These are phyloP conservation scores for Apodemia duryi DNA, from an alignment of 2,888 invertebrate species.

Conservation along the genomic window DNA sequence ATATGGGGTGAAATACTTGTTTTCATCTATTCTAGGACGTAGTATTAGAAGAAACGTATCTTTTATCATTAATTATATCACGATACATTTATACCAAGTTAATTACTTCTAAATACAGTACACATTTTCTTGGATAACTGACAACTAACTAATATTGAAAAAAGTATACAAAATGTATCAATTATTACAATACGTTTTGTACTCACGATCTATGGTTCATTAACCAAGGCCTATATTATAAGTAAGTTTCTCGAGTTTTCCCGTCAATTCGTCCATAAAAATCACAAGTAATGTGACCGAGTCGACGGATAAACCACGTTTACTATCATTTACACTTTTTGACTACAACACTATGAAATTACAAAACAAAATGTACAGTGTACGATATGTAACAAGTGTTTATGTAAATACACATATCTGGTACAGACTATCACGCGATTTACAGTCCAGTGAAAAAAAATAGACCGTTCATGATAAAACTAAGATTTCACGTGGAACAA, in stretches of 20 bases:
- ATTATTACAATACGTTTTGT: constrained; percentile 50
- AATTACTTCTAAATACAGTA: not conserved
- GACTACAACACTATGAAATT: constrained; percentile 23
- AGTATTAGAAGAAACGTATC: not conserved
- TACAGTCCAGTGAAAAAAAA: constrained; percentile 32
- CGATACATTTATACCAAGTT: not conserved
- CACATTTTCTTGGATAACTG: constrained; percentile 1
- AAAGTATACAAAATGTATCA: constrained; percentile 41
- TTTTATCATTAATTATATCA: not conserved
- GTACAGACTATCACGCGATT: constrained; percentile 51
- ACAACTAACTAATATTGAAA: constrained; percentile 9
- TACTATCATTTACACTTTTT: constrained; percentile 17
- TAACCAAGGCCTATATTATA: constrained; percentile 19
- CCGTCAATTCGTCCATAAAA: not conserved
- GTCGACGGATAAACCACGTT: constrained; percentile 8
- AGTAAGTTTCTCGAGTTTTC: constrained; percentile 7
- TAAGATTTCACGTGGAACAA: constrained; percentile 21
- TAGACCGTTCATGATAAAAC: constrained; percentile 40
- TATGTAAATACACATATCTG: constrained; percentile 64
- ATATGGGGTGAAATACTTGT: too few species aligned
- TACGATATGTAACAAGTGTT: constrained; percentile 75
- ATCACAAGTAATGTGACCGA: not conserved
- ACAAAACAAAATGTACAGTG: constrained; percentile 55
- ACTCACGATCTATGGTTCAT: constrained; percentile 40
- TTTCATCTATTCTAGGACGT: not conserved